phyloP scores from a whole-genome alignment of 2,888 invertebrate species.

The Pristionchus arcanus region DNA sequence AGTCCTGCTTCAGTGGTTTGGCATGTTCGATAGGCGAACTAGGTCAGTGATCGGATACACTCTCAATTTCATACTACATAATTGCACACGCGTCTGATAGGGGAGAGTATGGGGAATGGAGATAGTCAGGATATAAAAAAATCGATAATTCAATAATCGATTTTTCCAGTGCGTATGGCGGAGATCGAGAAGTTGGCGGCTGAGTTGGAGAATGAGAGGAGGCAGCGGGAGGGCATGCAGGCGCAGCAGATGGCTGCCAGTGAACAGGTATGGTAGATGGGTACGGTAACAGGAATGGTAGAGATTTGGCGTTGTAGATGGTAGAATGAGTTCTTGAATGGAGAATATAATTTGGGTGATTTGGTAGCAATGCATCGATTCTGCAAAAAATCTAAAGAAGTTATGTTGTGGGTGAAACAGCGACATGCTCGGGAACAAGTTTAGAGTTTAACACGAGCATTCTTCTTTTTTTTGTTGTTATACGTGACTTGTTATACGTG shows the following conservation, averaged over 20 bases:
- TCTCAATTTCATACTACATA: no score
- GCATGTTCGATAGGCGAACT: neutral
- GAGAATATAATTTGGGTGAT: no score
- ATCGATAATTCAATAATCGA: neutral
- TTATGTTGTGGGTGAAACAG: no score
- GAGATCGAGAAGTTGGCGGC: constrained; percentile 56
- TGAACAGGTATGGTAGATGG: constrained; percentile 53
- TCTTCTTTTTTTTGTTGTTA: no score
- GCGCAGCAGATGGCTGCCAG: constrained; percentile 52
- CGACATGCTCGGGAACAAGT: no score
- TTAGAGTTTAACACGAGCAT: no score
- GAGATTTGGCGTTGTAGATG: neutral
- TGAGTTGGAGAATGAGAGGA: constrained; percentile 59
- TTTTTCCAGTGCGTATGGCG: constrained; percentile 40
- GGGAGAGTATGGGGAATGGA: neutral
- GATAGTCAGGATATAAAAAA: neutral
- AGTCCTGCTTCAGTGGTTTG: neutral
- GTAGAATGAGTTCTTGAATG: no score
- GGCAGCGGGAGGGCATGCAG: constrained; percentile 59
- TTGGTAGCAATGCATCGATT: no score
- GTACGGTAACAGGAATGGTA: neutral
- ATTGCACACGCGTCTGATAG: no score
- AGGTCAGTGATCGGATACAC: neutral
- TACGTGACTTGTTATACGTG: no score
- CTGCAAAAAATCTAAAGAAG: no score